phyloP scores from a whole-genome alignment of 2,113 vertebrate species.

The Andinoacara biseriatus region DNA sequence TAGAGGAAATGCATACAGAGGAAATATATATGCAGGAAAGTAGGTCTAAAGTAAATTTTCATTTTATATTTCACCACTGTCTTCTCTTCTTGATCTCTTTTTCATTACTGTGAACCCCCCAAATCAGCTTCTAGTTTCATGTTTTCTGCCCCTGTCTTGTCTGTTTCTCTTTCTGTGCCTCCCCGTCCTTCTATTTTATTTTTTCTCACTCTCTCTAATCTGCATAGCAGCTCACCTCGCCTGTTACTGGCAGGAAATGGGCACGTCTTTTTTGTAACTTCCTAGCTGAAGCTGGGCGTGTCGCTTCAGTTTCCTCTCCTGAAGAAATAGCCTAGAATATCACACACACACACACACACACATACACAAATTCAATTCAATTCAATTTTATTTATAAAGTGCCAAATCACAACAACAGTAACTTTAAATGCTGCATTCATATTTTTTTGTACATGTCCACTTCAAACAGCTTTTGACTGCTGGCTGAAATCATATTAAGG shows the following conservation, averaged over 20 bases:
- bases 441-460: neutral
- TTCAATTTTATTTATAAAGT: no score
- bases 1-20: constrained; percentile 7
- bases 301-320: constrained; percentile 62
- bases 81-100: neutral
- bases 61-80: neutral
- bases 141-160: neutral
- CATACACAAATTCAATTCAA: no score
- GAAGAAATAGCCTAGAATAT: constrained; percentile 3
- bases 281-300: constrained; percentile 63
- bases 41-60: neutral
- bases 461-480: neutral
- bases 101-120: neutral
- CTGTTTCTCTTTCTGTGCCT: neutral
- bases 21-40: neutral
- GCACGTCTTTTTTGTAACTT: constrained; percentile 45
- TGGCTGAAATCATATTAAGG: neutral
- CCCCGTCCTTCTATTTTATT: neutral
- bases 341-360: neutral
- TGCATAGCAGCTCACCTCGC: constrained; percentile 27
- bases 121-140: neutral
- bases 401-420: no score
- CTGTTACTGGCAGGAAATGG: constrained; percentile 67
- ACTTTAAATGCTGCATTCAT: neutral
- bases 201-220: constrained; percentile 39